Evolutionary conservation across 2,113 vertebrate species (phyloP), one percentile per base, ranked within the genome.

Genomic region (Gnathonemus echidnorhynchus): DNA sequence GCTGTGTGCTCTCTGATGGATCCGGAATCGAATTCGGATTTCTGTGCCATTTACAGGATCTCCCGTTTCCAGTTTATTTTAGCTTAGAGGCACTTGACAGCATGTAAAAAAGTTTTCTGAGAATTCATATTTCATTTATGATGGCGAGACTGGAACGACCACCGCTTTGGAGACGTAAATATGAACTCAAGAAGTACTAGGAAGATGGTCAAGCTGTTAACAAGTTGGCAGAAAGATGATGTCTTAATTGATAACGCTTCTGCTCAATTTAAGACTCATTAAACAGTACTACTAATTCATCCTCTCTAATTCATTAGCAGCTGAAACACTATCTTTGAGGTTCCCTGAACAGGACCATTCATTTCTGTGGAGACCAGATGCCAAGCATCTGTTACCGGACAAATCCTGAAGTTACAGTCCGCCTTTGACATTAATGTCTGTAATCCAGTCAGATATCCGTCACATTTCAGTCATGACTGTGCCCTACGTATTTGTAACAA

Each of bases 71-170:
- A 87, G 58, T 52, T 70, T 19, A 87, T 66, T 87, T n/a, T 39
- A 27, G 17, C 35, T 52, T 48, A 74, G 27, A 19, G 50, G 58
- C 45, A 88, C 27, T 77, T 46, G 58, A 87, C 89, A 87, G 39
- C 24, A 42, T 50, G 58, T 58, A 42, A 88, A 90, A 86, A 87
- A 39, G 52, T 70, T 90, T 90, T 70, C 56, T 46, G 39, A 86
- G 24, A 87, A 90, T 88, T 48, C 58, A 90, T 87, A 74, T 87
- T 87, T 90, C 58, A 77, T 77, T 77, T 52, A 70, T 31, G 86
- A 70, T 3, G 3, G 53, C 21, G 53, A 31, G 39, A 53, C 56
- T 88, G 85, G 11, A 87, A 85, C 49, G n/a, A 56, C n/a, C 9
- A 35, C 53, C 50, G 27, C 56, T 87, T n/a, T 50, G 24, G 17